Conservation (phyloP, 1,140 invertebrate species). For the Drosophila micromelanica region DNA sequence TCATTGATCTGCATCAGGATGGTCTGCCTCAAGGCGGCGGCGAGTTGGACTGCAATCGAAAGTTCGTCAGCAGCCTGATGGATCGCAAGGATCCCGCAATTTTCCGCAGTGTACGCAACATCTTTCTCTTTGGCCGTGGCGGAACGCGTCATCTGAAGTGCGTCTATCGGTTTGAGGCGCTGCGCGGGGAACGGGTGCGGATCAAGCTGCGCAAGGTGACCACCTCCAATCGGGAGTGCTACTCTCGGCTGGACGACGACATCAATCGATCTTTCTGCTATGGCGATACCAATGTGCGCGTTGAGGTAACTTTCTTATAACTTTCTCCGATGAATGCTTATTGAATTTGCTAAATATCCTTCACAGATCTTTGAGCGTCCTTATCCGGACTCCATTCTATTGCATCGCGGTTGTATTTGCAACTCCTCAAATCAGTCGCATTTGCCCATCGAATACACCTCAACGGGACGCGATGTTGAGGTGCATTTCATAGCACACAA, state of each 20-base stretch:
- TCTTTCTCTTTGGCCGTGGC: constrained; percentile 94
- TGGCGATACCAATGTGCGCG: constrained; percentile 85
- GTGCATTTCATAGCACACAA: constrained; percentile 92
- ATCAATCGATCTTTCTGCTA: constrained; percentile 89
- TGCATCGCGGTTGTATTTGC: constrained; percentile 89
- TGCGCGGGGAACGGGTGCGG: constrained; percentile 90
- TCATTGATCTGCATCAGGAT: constrained; percentile 94
- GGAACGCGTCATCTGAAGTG: constrained; percentile 93
- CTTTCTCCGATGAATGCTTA: neutral
- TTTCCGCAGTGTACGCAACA: constrained; percentile 90
- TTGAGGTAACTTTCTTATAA: constrained; percentile 63
- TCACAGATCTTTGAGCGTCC: constrained; percentile 89
- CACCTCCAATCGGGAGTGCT: constrained; percentile 89
- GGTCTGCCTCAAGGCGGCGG: constrained; percentile 90
- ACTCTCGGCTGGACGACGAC: constrained; percentile 86
- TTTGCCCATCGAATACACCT: constrained; percentile 90
- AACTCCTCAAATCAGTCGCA: constrained; percentile 83
- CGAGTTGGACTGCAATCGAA: constrained; percentile 80
- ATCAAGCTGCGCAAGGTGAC: constrained; percentile 88
- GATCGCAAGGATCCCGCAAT: constrained; percentile 86
- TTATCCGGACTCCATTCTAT: constrained; percentile 87
- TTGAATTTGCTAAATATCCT: neutral
- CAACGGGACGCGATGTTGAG: constrained; percentile 90
- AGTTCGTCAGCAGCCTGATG: constrained; percentile 87
- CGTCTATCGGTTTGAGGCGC: constrained; percentile 93